Base-by-base conservation (phyloP, 2,797 vertebrate genomes). In the Pangasius mekongensis region DNA sequence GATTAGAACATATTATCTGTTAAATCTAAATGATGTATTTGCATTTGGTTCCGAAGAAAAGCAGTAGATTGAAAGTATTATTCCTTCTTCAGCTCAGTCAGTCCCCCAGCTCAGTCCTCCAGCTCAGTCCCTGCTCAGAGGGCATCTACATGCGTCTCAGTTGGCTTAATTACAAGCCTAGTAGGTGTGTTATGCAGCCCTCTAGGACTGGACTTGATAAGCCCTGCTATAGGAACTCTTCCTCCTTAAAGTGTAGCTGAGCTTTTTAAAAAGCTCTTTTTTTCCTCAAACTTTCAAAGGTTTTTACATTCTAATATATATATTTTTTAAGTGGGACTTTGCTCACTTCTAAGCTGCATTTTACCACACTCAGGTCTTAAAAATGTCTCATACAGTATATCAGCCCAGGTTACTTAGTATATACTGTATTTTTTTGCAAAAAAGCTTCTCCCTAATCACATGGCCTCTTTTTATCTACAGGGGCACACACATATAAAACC, bases 381-480 rank as follows among this genome's bases (percentile, higher is more conserved):
- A 58, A 73, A 13, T 43, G 71, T 71, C 49, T 62, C 6, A n/a
- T 16, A 13, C 4, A 49, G 47, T 27, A 36, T 5, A 43, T 27
- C 47, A 56, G 30, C 30, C 49, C 39, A 76, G 30, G 24, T 56
- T 71, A 66, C 56, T 27, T 36, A 39, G 14, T n/a, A 64, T 56
- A 69, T 36, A 67, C 20, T n/a, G 8, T 56, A 62, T 39, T 82
- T 74, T 74, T 24, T 54, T 16, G 20, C 6, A 52, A 67, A 73
- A 24, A 73, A 81, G 16, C 27, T 85, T 62, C 54, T 24, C 5
- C 27, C 60, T 88, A 58, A 86, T 62, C 11, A 14, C 80, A 62
- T 73, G 66, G 43, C 47, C 83, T 86, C 54, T 56, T 66, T 83
- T 58, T 64, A 69, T 89, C 64, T 86, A 85, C 33, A 58, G 52